Evolutionary conservation across 1,140 invertebrate genomes (phyloP), one percentile per base, ranked within the genome.

Genomic region (Drosophila orosa): DNA sequence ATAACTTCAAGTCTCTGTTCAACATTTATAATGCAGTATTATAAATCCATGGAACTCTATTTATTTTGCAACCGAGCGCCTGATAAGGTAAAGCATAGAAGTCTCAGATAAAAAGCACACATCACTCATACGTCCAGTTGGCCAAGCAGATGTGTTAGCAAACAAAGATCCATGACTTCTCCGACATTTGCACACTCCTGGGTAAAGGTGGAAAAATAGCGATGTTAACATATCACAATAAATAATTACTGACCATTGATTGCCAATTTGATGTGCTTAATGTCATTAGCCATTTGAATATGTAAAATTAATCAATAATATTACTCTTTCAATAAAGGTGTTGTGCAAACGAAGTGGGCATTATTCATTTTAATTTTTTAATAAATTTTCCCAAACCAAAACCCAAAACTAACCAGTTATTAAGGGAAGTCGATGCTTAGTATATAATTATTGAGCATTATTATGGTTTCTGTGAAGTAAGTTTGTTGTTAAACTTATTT

Each of bases 111-210:
- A 52, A 42, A 24, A 65, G 13, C 10, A 13, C 42, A 42, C 29
- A 65, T 74, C 72, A 65, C 71, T 63, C 69, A 74, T 74, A 74
- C 71, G 72, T 52, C 72, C 27, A n/a, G 60, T 74, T 74, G 50
- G 37, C 19, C 69, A 74, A 74, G 44, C 69, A 42, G 22, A 42
- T 10, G 48, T 52, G 45, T 54, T 42, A 31, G 31, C 65, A 68
- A 33, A 66, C 61, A 52, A 33, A 65, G 19, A 42, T 27, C 35
- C 25, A 22, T 15, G 57, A 48, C 35, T 68, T 50, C 44, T 15
- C 15, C 39, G 72, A 29, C 59, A 68, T 74, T 63, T 56, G 50
- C 42, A 61, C 50, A 63, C 29, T 37, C 10, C 54, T 35, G 35
- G 44, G 27, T 40, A 12, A 17, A 44, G 27, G 24, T 66, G 35